These are phyloP conservation scores for Urechis unicinctus DNA, from an alignment of 2,888 invertebrate species.

Conservation along the genomic window DNA sequence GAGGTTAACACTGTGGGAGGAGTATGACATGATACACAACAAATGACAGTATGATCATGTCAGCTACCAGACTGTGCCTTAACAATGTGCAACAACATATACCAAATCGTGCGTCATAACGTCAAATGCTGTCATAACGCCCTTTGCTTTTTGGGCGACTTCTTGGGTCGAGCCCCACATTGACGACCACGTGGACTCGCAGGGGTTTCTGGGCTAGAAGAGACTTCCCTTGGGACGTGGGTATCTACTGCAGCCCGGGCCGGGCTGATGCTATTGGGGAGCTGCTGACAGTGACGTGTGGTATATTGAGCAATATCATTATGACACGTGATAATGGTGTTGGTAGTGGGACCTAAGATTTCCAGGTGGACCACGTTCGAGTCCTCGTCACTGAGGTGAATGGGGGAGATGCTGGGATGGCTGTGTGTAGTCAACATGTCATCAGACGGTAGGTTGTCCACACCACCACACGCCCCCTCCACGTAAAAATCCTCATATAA, in stretches of 20 bases:
- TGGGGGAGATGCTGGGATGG: not conserved
- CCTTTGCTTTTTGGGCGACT: slow-evolving; percentile 9
- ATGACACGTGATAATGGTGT: no score
- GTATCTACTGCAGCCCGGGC: not conserved
- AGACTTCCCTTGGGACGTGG: not conserved
- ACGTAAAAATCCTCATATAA: slow-evolving; percentile 1
- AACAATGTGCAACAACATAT: not conserved
- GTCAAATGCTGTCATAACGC: slow-evolving; percentile 3
- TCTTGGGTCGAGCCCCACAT: slow-evolving; percentile 15
- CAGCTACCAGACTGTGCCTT: slow-evolving; percentile 2
- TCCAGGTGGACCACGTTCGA: not conserved
- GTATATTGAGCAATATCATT: no score
- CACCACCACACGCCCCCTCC: not conserved
- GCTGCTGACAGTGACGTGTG: not conserved
- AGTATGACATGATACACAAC: no score
- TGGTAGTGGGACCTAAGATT: no score
- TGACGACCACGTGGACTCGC: slow-evolving; percentile 8
- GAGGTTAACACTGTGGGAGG: no score
- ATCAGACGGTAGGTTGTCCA: not conserved
- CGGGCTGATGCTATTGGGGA: not conserved
- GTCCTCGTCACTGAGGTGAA: not conserved
- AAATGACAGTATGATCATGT: no score
- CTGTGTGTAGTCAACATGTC: not conserved
- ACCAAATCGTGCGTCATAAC: no score
- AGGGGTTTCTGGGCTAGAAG: slow-evolving; percentile 12